Base-by-base conservation (phyloP, 1,140 invertebrate species). In the Conus betulinus region DNA sequence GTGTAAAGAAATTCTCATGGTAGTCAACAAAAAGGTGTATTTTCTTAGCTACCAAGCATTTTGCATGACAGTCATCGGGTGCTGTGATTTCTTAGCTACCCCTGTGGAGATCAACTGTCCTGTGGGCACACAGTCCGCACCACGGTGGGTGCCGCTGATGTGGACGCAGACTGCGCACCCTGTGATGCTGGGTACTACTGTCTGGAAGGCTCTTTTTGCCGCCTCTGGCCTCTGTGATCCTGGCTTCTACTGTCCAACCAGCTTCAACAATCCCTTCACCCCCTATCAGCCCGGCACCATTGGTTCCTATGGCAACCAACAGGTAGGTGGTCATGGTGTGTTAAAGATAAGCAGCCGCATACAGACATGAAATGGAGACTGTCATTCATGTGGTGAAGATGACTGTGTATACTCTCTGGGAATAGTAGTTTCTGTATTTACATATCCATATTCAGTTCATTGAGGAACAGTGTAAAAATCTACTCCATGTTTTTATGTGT, bases 171-270 rank as follows among this genome's bases (percentile, higher is more conserved):
- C 83, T 95, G 94, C 91, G 90, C 85, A 17, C 93, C 94, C 1
- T 95, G 94, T 90, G 89, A 90, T 17, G 93, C 94, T 39, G 94
- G 94, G 0, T 92, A 91, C 74, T 95, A 94, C 90, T 95, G 94
- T 90, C 88, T 91, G 39, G 94, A 94, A 84, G 93, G 91, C 23
- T 92, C 91, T 8, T 91, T n/a, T 79, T 25, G 76, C 60, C 13
- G 84, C 79, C 25, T 92, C 92, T 1, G 94, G 94, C 3, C 57
- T 27, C 8, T 95, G 94, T 91, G 86, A 90, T 7, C 15, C 79
- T 25, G 94, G 94, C 20, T 95, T 91, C 90, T 95, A 95, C 87
- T 95, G 94, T 88, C 93, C 94, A 0, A 93, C 90, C 25, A 90
- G 91, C 84, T 89, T 95, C 51, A 83, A 90, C 3, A 95, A 94